phyloP scores from a whole-genome alignment of 2,113 vertebrate species.

The Pelmatolapia mariae region DNA sequence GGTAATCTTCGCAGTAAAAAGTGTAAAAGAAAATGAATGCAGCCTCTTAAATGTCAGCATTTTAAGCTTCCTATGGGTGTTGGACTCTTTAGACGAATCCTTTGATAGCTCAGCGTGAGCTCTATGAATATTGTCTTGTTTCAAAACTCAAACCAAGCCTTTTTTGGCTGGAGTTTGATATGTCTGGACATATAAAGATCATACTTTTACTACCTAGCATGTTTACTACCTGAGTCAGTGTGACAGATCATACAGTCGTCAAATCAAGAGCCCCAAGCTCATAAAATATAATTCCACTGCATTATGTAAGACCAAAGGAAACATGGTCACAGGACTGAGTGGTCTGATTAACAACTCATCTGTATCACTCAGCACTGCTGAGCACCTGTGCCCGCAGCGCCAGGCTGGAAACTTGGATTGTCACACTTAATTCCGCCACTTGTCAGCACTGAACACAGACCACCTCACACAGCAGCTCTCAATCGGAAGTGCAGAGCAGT shows the following conservation, averaged over 20 bases:
- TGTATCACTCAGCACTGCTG: neutral
- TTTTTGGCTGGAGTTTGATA: neutral
- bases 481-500: neutral
- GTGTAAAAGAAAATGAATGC: neutral
- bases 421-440: neutral
- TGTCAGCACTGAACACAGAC: neutral
- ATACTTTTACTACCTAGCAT: neutral
- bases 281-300: neutral
- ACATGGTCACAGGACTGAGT: neutral
- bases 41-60: neutral
- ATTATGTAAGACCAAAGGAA: neutral
- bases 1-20: neutral
- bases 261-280: neutral
- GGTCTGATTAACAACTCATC: neutral
- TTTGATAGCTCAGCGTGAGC: neutral
- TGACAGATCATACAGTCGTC: neutral
- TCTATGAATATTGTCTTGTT: neutral
- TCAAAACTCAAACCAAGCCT: neutral
- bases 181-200: neutral
- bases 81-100: neutral
- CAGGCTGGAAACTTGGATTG: neutral
- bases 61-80: neutral
- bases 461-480: neutral
- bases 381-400: neutral
- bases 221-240: neutral